Evolutionary conservation across 2,888 invertebrate genomes (phyloP), one percentile per base, ranked within the genome.

Genomic region (Nomada lathburiana): DNA sequence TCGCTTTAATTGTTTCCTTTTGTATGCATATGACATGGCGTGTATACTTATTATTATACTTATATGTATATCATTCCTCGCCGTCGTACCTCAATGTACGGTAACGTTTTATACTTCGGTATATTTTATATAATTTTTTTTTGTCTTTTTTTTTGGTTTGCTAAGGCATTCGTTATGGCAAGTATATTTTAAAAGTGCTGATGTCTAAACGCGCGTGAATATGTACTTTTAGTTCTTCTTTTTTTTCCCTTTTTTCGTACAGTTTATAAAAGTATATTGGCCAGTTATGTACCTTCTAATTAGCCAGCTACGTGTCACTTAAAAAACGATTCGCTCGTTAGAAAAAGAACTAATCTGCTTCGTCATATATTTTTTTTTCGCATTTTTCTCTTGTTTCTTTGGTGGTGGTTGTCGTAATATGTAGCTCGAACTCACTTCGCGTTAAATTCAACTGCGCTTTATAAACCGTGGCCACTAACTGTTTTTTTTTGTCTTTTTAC

Each of bases 81-180:
- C 60, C 68, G 60, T 63, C 78, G 78, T 85, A 84, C 74, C 82
- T 84, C 80, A 86, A 89, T 88, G 86, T 89, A 84, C 84, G 86
- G 83, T 81, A 76, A 74, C 67, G 74, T 74, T 64, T 76, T 72
- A 68, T 57, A 69, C 52, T 72, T 59, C 36, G 36, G 36, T 36
- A 36, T 89, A 80, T 52, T 73, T 73, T 65, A 57, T 73, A 65
- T 73, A 64, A 36, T 57, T 77, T 67, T 62, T 74, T 47, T 80
- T 68, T 77, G 36, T 52, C 53, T 65, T 72, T 70, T 77, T 42
- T 47, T 16, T 47, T 47, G 16, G 71, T 90, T 91, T 89, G 89
- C 93, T 93, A 93, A 93, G 92, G 93, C 93, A 93, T 93, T 93
- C 91, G 88, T 92, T 90, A 93, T 93, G 93, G 93, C 92, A 92